These are phyloP conservation scores for Plebejus melissa DNA, from an alignment of 2,888 invertebrate genomes.

Conservation along the genomic window DNA sequence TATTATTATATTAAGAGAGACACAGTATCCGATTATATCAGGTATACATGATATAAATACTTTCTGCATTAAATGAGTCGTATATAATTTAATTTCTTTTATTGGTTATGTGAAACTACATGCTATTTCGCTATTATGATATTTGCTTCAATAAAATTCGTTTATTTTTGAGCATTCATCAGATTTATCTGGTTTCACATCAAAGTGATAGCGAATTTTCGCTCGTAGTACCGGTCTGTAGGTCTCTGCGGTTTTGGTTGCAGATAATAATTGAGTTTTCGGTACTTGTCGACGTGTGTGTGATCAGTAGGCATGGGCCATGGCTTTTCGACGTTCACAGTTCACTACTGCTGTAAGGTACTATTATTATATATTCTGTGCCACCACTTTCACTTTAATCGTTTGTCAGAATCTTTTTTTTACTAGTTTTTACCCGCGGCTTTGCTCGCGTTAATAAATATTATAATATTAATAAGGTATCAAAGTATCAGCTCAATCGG, in stretches of 20 bases:
- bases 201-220: background rate
- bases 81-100: background rate
- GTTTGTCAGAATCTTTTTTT: too few relatives aligned
- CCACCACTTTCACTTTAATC: too few relatives aligned
- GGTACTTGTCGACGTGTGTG: background rate
- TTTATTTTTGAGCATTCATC: background rate
- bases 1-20: too few relatives aligned
- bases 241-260: background rate
- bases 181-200: background rate
- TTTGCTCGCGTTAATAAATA: too few relatives aligned
- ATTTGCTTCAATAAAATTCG: background rate
- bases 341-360: too few relatives aligned
- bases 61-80: background rate
- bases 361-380: too few relatives aligned
- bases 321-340: too few relatives aligned
- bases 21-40: background rate
- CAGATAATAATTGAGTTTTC: constrained; percentile 1
- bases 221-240: background rate
- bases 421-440: too few relatives aligned
- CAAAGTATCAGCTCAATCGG: too few relatives aligned
- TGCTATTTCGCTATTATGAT: background rate
- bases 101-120: too few relatives aligned
- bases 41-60: background rate
- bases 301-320: too few relatives aligned
- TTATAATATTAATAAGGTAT: too few relatives aligned